Evolutionary conservation across 1,140 invertebrate genomes (phyloP).

Genomic region (Rhopalosiphum maidis): DNA sequence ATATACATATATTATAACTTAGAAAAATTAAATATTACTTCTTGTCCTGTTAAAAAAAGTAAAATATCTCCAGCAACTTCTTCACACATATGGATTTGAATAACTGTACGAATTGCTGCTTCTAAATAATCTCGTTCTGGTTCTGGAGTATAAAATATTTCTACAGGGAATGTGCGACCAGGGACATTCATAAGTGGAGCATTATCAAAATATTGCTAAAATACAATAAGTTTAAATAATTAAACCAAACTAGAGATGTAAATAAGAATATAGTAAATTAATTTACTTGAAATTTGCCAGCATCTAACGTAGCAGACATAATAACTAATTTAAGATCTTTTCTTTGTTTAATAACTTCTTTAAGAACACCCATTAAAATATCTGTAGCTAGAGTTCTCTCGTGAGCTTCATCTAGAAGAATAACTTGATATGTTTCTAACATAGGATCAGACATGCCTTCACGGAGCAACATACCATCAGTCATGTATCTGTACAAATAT

Average conservation of each 20-base stretch:
- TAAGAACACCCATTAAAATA: slow-evolving; percentile 97
- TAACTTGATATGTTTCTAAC: slow-evolving; percentile 94
- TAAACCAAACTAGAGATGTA: not conserved
- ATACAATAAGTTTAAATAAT: slow-evolving; percentile 36
- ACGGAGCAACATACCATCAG: slow-evolving; percentile 98
- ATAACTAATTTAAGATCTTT: slow-evolving; percentile 96
- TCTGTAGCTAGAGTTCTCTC: slow-evolving; percentile 98
- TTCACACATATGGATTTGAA: slow-evolving; percentile 99
- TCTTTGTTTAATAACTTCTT: slow-evolving; percentile 95
- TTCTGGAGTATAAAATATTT: slow-evolving; percentile 99
- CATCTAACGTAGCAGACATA: slow-evolving; percentile 99
- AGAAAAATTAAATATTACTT: slow-evolving; percentile 64
- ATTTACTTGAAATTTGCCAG: slow-evolving; percentile 92
- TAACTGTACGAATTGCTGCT: slow-evolving; percentile 97
- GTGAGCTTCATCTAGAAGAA: slow-evolving; percentile 98
- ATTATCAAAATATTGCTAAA: slow-evolving; percentile 93
- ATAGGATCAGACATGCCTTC: slow-evolving; percentile 99
- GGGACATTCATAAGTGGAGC: slow-evolving; percentile 99
- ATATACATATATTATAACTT: not conserved
- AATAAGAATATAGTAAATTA: slow-evolving; percentile 11
- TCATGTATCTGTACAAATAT: slow-evolving; percentile 82
- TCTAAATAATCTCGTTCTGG: slow-evolving; percentile 98
- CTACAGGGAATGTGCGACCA: slow-evolving; percentile 93
- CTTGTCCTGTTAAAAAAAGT: slow-evolving; percentile 93
- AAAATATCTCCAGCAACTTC: slow-evolving; percentile 92